These are phyloP conservation scores for Mythimna lalbum DNA, from an alignment of 2,888 invertebrate species.

Conservation along the genomic window DNA sequence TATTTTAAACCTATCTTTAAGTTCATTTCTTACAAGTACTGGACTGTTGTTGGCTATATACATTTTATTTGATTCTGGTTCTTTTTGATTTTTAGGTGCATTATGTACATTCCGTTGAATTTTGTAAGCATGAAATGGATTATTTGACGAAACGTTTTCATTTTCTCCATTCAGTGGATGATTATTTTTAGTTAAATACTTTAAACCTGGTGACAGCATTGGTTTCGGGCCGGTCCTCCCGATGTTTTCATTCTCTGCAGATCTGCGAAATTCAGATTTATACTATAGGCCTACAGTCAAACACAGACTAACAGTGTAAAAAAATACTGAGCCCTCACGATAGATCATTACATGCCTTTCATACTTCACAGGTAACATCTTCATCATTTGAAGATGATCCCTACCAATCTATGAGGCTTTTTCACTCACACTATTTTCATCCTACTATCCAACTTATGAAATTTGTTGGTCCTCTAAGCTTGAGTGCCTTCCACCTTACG, in stretches of 20 bases:
- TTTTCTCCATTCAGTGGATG: not conserved
- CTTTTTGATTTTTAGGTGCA: not conserved
- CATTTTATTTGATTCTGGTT: not conserved
- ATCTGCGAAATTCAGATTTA: not conserved
- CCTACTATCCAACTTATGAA: not conserved
- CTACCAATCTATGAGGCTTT: not conserved
- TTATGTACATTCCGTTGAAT: not conserved
- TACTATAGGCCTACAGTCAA: not conserved
- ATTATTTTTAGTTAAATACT: conserved; percentile 27
- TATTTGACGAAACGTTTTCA: not conserved
- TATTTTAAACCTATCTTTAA: not conserved
- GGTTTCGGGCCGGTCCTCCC: not conserved
- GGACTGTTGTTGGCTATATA: not conserved
- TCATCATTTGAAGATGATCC: not conserved
- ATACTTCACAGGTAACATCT: not conserved
- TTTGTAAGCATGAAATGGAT: not conserved
- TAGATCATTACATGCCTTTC: too few relatives aligned
- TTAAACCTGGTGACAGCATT: conserved; percentile 10
- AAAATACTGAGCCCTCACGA: not conserved
- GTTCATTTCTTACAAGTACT: not conserved
- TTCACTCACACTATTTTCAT: not conserved
- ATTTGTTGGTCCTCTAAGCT: not conserved
- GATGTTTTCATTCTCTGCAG: conserved; percentile 6
- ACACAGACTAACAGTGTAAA: not conserved
- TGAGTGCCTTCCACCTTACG: not conserved